Percentiles rank a stretch among this genome's conserved stretches.
These are phyloP conservation scores for Stenopsyche tienmushanensis DNA, from an alignment of 1,140 invertebrate genomes.

Conservation along the genomic window DNA sequence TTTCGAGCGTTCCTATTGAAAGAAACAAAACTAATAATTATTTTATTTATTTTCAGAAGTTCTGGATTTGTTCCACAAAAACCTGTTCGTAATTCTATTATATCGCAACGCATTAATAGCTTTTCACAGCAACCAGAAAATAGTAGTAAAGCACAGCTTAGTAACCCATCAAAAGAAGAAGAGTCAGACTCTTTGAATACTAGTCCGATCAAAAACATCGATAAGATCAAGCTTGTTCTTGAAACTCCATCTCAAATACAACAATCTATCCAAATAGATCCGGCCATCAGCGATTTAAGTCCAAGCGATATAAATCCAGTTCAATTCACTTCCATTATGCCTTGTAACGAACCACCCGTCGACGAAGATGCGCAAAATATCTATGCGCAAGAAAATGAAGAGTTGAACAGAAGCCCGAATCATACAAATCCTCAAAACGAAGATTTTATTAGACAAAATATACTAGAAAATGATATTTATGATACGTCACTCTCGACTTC, in stretches of 20 bases:
- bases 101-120: slow-evolving; percentile 59
- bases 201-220: slow-evolving; percentile 54
- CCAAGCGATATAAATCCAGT: slow-evolving; percentile 49
- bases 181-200: slow-evolving; percentile 45
- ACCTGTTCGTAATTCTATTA: slow-evolving; percentile 61
- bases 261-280: slow-evolving; percentile 53
- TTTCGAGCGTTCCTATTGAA: too few relatives aligned
- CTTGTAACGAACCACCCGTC: slow-evolving; percentile 47
- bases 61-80: slow-evolving; percentile 58
- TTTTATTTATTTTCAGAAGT: slow-evolving; percentile 47
- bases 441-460: slow-evolving; percentile 56
- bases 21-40: slow-evolving; percentile 7
- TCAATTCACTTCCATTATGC: slow-evolving; percentile 47
- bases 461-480: slow-evolving; percentile 56
- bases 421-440: slow-evolving; percentile 43
- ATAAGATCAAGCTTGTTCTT: slow-evolving; percentile 54
- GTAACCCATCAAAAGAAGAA: slow-evolving; percentile 39
- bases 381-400: slow-evolving; percentile 38
- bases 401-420: slow-evolving; percentile 45
- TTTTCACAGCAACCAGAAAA: slow-evolving; percentile 46
- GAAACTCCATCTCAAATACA: slow-evolving; percentile 56
- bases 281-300: slow-evolving; percentile 46
- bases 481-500: slow-evolving; percentile 51
- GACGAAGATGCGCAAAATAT: slow-evolving; percentile 53
- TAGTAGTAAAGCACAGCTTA: slow-evolving; percentile 29